phyloP scores from a whole-genome alignment of 2,888 invertebrate genomes.

The Philonicus albiceps region DNA sequence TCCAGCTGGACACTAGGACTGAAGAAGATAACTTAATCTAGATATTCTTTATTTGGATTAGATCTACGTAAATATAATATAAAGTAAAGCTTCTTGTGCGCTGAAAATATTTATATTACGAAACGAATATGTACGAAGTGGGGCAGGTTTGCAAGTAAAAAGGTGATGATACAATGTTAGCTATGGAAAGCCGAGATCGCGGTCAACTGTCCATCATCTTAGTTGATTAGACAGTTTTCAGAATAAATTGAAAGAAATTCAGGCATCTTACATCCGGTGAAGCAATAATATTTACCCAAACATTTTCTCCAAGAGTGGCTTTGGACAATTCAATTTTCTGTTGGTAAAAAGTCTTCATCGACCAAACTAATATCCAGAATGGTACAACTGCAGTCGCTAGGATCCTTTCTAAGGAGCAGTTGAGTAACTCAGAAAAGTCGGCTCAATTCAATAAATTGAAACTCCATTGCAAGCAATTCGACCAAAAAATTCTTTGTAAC shows the following conservation, averaged over 20 bases:
- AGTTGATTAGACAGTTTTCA: background rate
- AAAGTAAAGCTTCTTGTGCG: too few species aligned
- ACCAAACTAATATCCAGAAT: background rate
- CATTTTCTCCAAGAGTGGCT: background rate
- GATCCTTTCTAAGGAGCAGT: background rate
- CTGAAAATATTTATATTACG: too few species aligned
- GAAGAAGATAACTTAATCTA: too few species aligned
- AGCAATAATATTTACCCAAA: background rate
- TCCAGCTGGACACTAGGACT: too few species aligned
- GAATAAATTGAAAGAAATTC: background rate
- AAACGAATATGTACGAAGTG: too few species aligned
- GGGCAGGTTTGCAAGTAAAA: background rate
- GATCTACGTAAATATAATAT: too few species aligned
- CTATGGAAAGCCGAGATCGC: background rate
- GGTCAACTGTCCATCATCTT: background rate
- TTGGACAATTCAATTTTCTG: background rate
- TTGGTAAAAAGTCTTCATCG: background rate
- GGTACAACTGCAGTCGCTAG: background rate
- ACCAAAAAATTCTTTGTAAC: conserved; percentile 18
- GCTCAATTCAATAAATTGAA: conserved; percentile 21
- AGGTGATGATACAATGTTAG: background rate
- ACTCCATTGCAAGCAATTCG: conserved; percentile 14
- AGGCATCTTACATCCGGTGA: conserved; percentile 6
- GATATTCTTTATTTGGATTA: too few species aligned
- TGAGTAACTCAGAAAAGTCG: background rate